These are phyloP conservation scores for Ophion costatus DNA, from an alignment of 2,888 invertebrate species.

Conservation along the genomic window DNA sequence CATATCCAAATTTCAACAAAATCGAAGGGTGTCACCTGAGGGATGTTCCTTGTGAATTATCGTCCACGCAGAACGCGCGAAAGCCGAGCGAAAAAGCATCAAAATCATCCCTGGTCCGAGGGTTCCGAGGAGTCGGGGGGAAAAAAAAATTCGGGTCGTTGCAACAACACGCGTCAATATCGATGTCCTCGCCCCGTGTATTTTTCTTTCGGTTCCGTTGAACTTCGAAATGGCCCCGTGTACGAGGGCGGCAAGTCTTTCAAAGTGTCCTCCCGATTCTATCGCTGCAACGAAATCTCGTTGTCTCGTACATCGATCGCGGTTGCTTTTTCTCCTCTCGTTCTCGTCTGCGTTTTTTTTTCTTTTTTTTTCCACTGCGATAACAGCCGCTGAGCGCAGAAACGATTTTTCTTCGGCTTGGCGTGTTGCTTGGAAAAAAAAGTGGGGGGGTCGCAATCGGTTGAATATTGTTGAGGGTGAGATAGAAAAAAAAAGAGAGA, in stretches of 20 bases:
- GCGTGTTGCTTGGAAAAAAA: neutral
- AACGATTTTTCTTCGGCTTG: too few species aligned
- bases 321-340: slow-evolving; percentile 8
- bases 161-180: too few species aligned
- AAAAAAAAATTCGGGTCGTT: too few species aligned
- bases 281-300: slow-evolving; percentile 33
- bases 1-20: too few species aligned
- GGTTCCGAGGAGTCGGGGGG: too few species aligned
- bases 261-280: neutral
- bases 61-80: too few species aligned
- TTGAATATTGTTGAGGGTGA: slow-evolving; percentile 12
- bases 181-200: neutral
- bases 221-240: neutral
- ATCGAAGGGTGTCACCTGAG: too few species aligned
- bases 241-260: slow-evolving; percentile 5
- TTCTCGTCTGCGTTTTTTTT: slow-evolving; percentile 8
- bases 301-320: slow-evolving; percentile 48
- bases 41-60: too few species aligned
- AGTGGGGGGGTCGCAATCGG: neutral
- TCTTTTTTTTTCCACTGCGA: neutral
- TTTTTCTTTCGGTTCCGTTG: neutral
- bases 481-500: neutral
- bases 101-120: too few species aligned
- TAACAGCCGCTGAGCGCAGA: too few species aligned
- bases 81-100: too few species aligned